Evolutionary conservation across 2,888 invertebrate species (phyloP).

Genomic region (Uropetala carovei): DNA sequence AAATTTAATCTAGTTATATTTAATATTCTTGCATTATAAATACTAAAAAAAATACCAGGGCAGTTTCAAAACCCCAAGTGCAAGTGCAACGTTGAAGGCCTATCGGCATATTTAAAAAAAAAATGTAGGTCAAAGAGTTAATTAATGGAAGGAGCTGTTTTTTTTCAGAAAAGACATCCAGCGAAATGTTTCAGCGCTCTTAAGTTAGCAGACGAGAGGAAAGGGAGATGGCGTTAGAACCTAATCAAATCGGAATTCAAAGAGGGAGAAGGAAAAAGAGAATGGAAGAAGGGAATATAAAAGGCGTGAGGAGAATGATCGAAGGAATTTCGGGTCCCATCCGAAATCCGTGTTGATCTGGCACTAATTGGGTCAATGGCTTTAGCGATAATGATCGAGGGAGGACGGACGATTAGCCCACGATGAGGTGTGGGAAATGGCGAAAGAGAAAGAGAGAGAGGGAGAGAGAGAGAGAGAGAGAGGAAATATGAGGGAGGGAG

Average conservation of each 20-base stretch:
- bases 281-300: neutral
- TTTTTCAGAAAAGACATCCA: too few species aligned
- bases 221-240: too few species aligned
- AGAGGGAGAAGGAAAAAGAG: neutral
- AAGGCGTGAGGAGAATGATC: neutral
- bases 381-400: neutral
- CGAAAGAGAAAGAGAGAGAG: neutral
- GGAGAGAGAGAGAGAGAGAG: neutral
- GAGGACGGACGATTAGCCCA: constrained; percentile 6
- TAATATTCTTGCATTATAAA: too few species aligned
- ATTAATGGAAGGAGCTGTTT: too few species aligned
- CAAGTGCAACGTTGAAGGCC: too few species aligned
- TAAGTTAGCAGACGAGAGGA: too few species aligned
- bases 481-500: neutral
- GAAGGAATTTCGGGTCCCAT: neutral
- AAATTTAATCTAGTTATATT: too few species aligned
- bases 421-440: neutral
- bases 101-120: too few species aligned
- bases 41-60: too few species aligned
- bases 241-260: neutral
- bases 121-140: too few species aligned
- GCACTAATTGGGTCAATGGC: neutral
- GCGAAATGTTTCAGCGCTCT: too few species aligned
- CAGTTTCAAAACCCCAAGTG: too few species aligned
- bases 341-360: constrained; percentile 11